These are phyloP conservation scores for Spondyliosoma cantharus DNA, from an alignment of 2,797 vertebrate species.

Conservation along the genomic window DNA sequence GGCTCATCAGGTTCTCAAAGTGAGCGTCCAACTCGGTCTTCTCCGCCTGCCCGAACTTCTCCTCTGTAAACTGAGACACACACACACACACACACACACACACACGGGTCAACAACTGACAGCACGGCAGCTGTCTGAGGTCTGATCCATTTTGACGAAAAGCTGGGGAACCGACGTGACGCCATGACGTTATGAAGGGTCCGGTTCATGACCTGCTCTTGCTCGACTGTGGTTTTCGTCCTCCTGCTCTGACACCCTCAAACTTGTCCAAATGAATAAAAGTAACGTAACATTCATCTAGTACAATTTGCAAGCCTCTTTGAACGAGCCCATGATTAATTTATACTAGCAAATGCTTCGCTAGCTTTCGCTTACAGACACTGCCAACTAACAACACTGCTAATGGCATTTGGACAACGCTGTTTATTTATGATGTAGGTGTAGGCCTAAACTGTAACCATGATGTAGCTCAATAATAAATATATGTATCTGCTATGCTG, in stretches of 20 bases:
- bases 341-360: neutral
- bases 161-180: neutral
- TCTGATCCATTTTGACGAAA: neutral
- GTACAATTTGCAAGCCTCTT: no score
- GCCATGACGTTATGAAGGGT: neutral
- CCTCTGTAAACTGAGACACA: constrained; percentile 90
- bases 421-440: neutral
- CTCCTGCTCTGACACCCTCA: neutral
- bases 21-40: constrained; percentile 94
- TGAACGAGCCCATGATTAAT: neutral
- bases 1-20: constrained; percentile 92
- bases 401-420: neutral
- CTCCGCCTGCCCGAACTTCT: constrained; percentile 94
- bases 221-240: neutral
- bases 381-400: neutral
- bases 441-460: neutral
- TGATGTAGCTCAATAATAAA: neutral
- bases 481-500: neutral
- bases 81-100: no score
- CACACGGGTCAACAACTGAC: neutral
- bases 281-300: neutral
- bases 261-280: neutral
- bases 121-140: neutral
- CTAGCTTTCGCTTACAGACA: neutral
- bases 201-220: neutral